Evolutionary conservation across 2,113 vertebrate genomes (phyloP).

Genomic region (Trematomus loennbergii): DNA sequence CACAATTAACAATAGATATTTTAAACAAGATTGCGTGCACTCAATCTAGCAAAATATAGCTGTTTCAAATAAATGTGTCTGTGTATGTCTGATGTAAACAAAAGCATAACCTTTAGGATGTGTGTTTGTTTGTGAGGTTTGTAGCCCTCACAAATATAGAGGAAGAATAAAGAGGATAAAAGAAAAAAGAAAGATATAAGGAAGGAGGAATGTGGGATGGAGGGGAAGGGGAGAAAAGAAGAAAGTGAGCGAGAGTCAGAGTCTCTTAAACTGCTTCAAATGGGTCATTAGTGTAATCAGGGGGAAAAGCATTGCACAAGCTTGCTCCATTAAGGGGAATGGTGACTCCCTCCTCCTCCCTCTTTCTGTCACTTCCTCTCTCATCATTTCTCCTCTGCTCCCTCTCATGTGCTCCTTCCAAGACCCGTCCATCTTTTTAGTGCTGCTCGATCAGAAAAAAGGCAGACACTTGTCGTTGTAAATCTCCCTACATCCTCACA

Average conservation of each 20-base stretch:
- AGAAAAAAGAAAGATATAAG: no score
- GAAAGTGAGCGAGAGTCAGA: conserved; percentile 16
- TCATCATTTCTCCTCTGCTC: conserved; percentile 39
- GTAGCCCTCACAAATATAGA: no score
- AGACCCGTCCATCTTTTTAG: conserved; percentile 42
- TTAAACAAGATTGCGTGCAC: no score
- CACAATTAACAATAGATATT: no score
- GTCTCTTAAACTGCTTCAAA: conserved; percentile 64
- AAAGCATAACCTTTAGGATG: no score
- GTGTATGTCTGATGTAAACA: no score
- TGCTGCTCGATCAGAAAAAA: conserved; percentile 10
- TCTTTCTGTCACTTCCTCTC: conserved; percentile 50
- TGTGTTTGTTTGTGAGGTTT: no score
- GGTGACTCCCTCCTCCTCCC: conserved; percentile 21
- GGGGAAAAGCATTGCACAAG: conserved; percentile 56
- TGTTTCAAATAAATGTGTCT: no score
- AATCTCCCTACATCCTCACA: neutral
- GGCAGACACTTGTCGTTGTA: neutral
- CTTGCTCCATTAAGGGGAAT: conserved; percentile 47
- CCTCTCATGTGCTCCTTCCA: conserved; percentile 30
- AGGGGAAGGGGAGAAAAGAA: conserved; percentile 5
- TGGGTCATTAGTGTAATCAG: conserved; percentile 73
- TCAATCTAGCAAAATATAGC: no score
- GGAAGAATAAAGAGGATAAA: no score
- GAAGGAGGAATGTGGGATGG: no score